Conservation (phyloP, 2,797 vertebrate genomes). For the Buphagus erythrorhynchus region DNA sequence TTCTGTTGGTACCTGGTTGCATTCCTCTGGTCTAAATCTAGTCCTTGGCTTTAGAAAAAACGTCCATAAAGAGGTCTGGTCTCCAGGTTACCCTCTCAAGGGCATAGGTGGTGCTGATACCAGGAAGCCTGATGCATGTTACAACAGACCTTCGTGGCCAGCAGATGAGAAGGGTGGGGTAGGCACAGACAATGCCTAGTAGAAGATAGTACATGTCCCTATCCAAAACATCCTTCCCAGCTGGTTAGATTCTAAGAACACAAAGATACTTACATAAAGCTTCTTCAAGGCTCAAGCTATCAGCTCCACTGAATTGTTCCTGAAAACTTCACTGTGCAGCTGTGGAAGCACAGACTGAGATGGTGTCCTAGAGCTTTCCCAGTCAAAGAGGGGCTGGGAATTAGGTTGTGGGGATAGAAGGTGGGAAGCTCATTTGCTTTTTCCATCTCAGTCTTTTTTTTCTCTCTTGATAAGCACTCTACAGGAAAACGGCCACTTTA, state of each 20-base stretch:
- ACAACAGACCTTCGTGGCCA: neutral
- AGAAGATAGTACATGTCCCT: neutral
- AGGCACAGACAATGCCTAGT: rapidly evolving
- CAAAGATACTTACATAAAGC: neutral
- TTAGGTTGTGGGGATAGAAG: neutral
- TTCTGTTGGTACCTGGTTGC: neutral
- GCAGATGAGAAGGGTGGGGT: neutral
- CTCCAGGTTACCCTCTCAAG: neutral
- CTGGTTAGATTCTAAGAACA: neutral
- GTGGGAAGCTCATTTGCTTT: neutral
- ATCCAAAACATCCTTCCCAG: neutral
- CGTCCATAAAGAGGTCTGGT: neutral
- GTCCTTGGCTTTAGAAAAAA: neutral
- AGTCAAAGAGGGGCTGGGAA: neutral
- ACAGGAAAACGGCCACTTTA: neutral
- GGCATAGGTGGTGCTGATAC: neutral
- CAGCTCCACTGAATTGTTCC: neutral
- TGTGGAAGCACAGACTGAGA: neutral
- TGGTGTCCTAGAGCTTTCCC: neutral
- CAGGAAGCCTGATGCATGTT: neutral
- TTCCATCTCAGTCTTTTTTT: neutral
- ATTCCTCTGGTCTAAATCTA: neutral
- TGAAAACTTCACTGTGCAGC: neutral
- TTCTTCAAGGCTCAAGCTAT: neutral
- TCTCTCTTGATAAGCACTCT: neutral